Conservation (phyloP, 1,140 invertebrate genomes). For the Hesperophylax magnus region DNA sequence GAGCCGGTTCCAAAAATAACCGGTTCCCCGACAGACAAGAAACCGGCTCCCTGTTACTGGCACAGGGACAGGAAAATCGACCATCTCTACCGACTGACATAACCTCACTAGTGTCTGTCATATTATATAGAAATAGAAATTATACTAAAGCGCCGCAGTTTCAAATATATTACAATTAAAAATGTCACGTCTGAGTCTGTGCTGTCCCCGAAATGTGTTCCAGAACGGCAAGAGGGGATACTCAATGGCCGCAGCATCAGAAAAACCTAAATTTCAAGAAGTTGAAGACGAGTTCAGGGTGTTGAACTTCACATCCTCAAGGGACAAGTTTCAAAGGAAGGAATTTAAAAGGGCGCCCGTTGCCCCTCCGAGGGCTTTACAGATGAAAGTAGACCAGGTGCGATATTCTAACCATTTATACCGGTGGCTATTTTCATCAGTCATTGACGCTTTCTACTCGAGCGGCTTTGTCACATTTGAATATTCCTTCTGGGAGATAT, state of each 20-base stretch:
- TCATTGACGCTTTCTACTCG: no score
- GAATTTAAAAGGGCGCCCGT: constrained; percentile 59
- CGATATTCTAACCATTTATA: not conserved
- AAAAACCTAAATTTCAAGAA: not conserved
- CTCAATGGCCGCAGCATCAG: not conserved
- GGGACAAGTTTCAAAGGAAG: constrained; percentile 60
- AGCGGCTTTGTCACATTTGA: no score
- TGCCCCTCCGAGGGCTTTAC: constrained; percentile 64
- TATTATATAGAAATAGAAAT: no score
- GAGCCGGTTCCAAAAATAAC: no score
- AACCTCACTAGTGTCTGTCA: constrained; percentile 18
- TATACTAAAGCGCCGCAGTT: no score
- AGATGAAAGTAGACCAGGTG: constrained; percentile 67
- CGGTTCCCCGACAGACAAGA: no score
- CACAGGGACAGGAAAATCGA: no score
- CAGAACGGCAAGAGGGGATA: not conserved
- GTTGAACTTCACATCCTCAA: constrained; percentile 65
- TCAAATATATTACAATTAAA: not conserved
- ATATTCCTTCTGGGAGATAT: no score
- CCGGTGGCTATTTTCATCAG: no score
- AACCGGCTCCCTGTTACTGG: no score
- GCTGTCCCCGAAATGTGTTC: not conserved
- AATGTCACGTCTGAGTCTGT: constrained; percentile 5
- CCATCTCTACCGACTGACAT: not conserved
- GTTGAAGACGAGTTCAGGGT: constrained; percentile 67